Evolutionary conservation across 2,888 invertebrate species (phyloP).

Genomic region (Parnassius glacialis): DNA sequence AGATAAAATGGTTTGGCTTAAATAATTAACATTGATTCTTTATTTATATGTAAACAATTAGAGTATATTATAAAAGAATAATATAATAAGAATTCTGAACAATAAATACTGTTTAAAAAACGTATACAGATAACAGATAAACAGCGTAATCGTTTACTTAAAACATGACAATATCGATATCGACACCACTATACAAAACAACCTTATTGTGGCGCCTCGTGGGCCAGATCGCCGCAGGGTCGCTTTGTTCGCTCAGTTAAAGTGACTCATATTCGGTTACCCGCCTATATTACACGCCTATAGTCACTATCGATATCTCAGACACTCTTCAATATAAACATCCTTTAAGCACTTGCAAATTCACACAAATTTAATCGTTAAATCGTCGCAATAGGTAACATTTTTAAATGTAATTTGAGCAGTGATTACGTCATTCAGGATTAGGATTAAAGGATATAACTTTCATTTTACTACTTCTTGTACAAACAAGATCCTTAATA

Average conservation of each 20-base stretch:
- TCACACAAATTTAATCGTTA: slow-evolving; percentile 36
- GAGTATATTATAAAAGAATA: too few species aligned
- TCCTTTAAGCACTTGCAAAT: slow-evolving; percentile 38
- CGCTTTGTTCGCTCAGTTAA: slow-evolving; percentile 71
- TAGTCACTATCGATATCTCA: slow-evolving; percentile 66
- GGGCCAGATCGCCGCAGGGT: slow-evolving; percentile 64
- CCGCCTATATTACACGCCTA: slow-evolving; percentile 66
- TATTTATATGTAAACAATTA: too few species aligned
- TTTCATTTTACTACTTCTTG: slow-evolving; percentile 73
- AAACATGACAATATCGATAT: slow-evolving; percentile 27
- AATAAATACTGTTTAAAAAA: background rate
- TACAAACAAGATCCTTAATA: slow-evolving; percentile 66
- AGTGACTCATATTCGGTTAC: slow-evolving; percentile 79
- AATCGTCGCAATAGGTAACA: slow-evolving; percentile 22
- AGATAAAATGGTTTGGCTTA: too few species aligned
- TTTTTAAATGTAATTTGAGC: slow-evolving; percentile 29
- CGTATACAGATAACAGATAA: background rate
- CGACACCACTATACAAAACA: slow-evolving; percentile 30
- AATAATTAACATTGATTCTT: too few species aligned
- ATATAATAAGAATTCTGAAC: background rate
- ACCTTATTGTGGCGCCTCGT: slow-evolving; percentile 68
- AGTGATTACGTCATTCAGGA: slow-evolving; percentile 36
- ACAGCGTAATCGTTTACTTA: background rate
- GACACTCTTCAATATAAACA: slow-evolving; percentile 35
- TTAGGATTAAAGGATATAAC: slow-evolving; percentile 57